Base-by-base conservation (phyloP, 2,888 invertebrate species). In the Ariolimax columbianus region DNA sequence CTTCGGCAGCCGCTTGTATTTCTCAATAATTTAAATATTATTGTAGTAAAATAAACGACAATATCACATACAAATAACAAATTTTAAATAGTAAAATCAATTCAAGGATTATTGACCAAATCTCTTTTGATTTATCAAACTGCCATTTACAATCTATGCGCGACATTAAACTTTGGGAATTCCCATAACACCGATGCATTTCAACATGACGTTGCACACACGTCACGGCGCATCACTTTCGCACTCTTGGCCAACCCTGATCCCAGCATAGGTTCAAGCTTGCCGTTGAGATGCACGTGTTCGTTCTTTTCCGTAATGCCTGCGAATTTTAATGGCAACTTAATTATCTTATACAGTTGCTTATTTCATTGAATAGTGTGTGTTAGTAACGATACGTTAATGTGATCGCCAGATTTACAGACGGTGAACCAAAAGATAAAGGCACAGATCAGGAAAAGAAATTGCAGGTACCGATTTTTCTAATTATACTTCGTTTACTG, bases 361-460 rank as follows among this genome's bases (percentile, higher is more conserved):
- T 78, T 63, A 6, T 38, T 17, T 30, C n/a, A 59, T 19, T 59
- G 59, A 36, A 4, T 59, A 40, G 26, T 59, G 26, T 38, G 38
- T 47, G 11, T 68, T 43, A 47, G 43, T 79, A 33, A 78, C 78
- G 66, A 33, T 26, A 9, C 33, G 51, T 59, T 73, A 26, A 26
- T 75, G 66, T 59, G 43, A 40, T 83, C 40, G 40, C 63, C 77
- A 83, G 83, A 70, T 78, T 83, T 51, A 33, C 78, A 51, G 30
- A 70, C 14, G 72, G 55, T 51, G 84, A 84, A 23, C 59, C 84
- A 55, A 63, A 59, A n/a, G 78, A 84, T 55, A 84, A 70, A 73
- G 78, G 59, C 2, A 43, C 73, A 26, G 84, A 84, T 79, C 84
- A 84, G 72, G 70, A 84, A 47, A 84, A 84, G 55, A 84, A 79